Evolutionary conservation across 2,888 invertebrate species (phyloP), one percentile per base, ranked within the genome.

Genomic region (Epinotia ramella): DNA sequence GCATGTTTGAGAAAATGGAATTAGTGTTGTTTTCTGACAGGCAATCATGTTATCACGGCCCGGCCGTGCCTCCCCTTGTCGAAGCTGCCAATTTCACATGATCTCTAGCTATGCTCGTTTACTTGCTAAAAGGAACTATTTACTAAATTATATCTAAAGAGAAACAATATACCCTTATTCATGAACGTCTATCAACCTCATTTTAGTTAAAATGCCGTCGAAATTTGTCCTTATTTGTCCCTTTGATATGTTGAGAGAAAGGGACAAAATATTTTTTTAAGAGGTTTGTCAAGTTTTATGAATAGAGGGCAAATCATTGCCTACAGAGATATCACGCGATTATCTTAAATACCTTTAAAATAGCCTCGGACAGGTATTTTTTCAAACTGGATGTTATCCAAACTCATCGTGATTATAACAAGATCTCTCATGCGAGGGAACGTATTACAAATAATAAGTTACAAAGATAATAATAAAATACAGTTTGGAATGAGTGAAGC

Each of bases 71-170:
- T 5, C 4, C 0, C 16, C 60, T 0, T n/a, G 33, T 12, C 33
- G 12, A 2, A 11, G 33, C 12, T 9, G 62, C 40, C n/a, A 18
- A 63, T 40, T 33, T 63, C 40, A 33, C 13, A 28, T 18, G 4
- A 63, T 63, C 46, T 28, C 49, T 49, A 63, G 57, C 33, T 63
- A 53, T 60, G 40, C 70, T 75, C 20, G 7, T 44, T 75, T 75
- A 75, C 12, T 24, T 16, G 12, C 65, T 70, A 74, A 60, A 60
- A 75, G 75, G 75, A 75, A 75, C 75, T 59, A 40, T 9, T 9
- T 40, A 60, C 69, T 75, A 71, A 53, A 59, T 60, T 40, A 40
- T 60, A n/a, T 60, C 59, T 60, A 69, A 57, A 44, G 18, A 64
- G 53, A 33, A 49, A 13, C 5, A 46, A 62, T 40, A 40, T 40